Conservation (phyloP, 1,140 invertebrate species). For the Drosophila nannoptera region DNA sequence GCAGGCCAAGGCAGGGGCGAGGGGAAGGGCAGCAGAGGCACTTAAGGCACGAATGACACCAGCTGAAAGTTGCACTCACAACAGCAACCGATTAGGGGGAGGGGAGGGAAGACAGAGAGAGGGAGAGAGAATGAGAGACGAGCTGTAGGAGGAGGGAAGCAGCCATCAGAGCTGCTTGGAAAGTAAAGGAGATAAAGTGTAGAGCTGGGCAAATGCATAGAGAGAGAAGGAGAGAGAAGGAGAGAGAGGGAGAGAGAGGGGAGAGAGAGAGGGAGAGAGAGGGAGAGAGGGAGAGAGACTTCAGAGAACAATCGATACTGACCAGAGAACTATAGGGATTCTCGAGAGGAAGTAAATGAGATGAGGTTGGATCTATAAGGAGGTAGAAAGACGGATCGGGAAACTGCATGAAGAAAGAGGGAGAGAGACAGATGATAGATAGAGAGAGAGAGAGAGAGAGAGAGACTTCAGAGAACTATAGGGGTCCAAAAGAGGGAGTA, state of each 20-base stretch:
- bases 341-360: neutral
- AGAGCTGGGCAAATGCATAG: neutral
- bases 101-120: neutral
- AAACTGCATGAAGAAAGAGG: neutral
- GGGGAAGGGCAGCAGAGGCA: slow-evolving; percentile 41
- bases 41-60: slow-evolving; percentile 43
- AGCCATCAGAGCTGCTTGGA: neutral
- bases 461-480: neutral
- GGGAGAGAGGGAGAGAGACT: no score
- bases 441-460: neutral
- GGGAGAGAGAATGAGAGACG: neutral
- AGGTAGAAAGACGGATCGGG: neutral
- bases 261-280: no score
- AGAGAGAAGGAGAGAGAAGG: neutral
- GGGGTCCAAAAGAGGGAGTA: neutral
- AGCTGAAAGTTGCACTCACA: slow-evolving; percentile 17
- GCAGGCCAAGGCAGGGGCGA: neutral
- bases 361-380: neutral
- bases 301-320: no score
- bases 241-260: neutral
- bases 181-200: neutral
- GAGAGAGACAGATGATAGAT: neutral
- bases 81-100: neutral
- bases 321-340: neutral
- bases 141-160: neutral